Percentiles rank a stretch among this genome's conserved stretches.
phyloP scores from a whole-genome alignment of 2,113 vertebrate species.

The Pseudopipra pipra region DNA sequence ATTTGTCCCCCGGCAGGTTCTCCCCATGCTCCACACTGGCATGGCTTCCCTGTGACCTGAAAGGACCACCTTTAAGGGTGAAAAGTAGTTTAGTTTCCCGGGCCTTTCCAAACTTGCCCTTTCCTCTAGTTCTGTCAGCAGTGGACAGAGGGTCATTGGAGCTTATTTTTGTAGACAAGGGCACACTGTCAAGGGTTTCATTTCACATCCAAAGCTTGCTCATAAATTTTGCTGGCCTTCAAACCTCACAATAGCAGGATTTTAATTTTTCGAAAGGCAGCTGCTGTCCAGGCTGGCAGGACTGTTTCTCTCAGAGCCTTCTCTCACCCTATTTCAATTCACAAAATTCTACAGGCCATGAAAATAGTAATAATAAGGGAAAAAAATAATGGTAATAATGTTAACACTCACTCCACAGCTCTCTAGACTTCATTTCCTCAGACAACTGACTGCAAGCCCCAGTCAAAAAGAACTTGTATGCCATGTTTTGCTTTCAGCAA shows the following conservation, averaged over 20 bases:
- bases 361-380: background rate
- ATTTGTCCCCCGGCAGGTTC: constrained; percentile 8
- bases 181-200: background rate
- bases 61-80: constrained; percentile 62
- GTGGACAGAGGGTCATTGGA: background rate
- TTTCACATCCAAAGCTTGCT: background rate
- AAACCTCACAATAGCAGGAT: background rate
- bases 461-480: background rate
- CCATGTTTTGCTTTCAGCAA: background rate
- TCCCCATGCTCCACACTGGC: background rate
- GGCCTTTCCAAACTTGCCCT: background rate
- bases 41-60: constrained; percentile 17
- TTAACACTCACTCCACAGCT: background rate
- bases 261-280: background rate
- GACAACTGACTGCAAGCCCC: background rate
- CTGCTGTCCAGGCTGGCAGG: background rate
- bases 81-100: background rate
- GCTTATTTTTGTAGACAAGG: constrained; percentile 57
- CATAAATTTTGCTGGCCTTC: background rate
- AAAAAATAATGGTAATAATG: background rate
- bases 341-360: background rate
- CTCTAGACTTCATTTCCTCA: background rate
- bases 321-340: background rate
- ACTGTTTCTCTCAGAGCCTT: background rate
- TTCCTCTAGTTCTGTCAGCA: constrained; percentile 1